Conservation (phyloP, 2,797 vertebrate genomes). For the Triplophysa bombifrons region DNA sequence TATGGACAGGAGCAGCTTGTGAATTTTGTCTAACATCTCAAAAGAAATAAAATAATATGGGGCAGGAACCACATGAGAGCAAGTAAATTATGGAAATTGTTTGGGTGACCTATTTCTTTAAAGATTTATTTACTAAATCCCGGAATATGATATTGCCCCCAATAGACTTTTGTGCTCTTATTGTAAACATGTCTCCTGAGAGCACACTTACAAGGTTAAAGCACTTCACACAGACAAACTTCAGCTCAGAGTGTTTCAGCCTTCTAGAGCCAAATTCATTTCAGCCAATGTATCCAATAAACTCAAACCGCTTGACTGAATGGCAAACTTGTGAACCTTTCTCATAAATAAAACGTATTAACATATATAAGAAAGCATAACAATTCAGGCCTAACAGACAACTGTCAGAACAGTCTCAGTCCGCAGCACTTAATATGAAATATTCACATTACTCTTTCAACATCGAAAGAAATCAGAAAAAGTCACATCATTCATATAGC, state of each 20-base stretch:
- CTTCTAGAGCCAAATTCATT: conserved; percentile 2
- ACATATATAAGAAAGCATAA: neutral
- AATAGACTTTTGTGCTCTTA: conserved; percentile 7
- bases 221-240: conserved; percentile 3
- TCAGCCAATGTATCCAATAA: conserved; percentile 13
- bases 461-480: neutral
- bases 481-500: neutral
- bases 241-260: neutral
- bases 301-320: conserved; percentile 10
- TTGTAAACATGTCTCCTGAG: conserved; percentile 25
- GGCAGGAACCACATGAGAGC: neutral
- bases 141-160: conserved; percentile 16
- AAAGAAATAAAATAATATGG: conserved; percentile 6
- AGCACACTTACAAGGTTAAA: conserved; percentile 39
- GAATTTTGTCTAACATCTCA: neutral
- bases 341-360: conserved; percentile 8
- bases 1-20: neutral
- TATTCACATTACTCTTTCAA: neutral
- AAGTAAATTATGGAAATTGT: neutral
- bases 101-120: neutral
- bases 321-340: neutral
- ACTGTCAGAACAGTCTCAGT: neutral
- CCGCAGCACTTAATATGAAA: conserved; percentile 23
- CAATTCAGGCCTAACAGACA: neutral
- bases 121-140: conserved; percentile 26